Evolutionary conservation across 1,140 invertebrate genomes (phyloP).

Genomic region (Trypoxylus dichotomus): DNA sequence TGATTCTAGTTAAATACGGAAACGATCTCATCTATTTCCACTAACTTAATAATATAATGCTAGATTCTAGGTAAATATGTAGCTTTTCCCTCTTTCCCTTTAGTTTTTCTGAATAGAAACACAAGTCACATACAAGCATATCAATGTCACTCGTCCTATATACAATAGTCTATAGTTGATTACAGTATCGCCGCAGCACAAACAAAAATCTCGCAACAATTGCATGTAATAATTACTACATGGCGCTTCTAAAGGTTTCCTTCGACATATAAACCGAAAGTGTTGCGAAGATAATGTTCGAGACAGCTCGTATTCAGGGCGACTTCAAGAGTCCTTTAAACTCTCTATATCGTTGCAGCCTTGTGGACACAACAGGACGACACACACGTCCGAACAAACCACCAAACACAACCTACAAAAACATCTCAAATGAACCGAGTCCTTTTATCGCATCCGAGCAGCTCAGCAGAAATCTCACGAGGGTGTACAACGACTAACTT

Average conservation of each 20-base stretch:
- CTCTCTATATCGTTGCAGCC: neutral
- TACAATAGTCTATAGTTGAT: neutral
- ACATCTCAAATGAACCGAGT: slow-evolving; percentile 15
- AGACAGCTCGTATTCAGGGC: neutral
- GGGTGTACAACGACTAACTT: neutral
- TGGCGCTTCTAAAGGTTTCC: neutral
- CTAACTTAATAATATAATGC: too few species aligned
- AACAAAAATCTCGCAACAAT: neutral
- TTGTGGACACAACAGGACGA: slow-evolving; percentile 2
- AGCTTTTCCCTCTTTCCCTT: too few species aligned
- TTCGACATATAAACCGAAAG: neutral
- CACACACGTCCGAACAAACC: slow-evolving; percentile 8
- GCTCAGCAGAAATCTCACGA: slow-evolving; percentile 15
- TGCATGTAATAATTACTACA: neutral
- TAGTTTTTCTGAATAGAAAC: too few species aligned
- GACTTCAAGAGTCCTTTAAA: slow-evolving; percentile 5
- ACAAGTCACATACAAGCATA: too few species aligned
- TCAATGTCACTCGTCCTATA: too few species aligned
- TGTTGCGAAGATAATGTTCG: neutral
- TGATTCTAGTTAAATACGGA: too few species aligned
- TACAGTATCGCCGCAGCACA: neutral
- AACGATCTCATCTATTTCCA: too few species aligned
- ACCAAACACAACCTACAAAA: slow-evolving; percentile 16
- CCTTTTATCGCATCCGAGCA: slow-evolving; percentile 9
- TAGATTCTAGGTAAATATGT: too few species aligned